Conservation (phyloP, 2,888 invertebrate genomes). For the Theretra japonica region DNA sequence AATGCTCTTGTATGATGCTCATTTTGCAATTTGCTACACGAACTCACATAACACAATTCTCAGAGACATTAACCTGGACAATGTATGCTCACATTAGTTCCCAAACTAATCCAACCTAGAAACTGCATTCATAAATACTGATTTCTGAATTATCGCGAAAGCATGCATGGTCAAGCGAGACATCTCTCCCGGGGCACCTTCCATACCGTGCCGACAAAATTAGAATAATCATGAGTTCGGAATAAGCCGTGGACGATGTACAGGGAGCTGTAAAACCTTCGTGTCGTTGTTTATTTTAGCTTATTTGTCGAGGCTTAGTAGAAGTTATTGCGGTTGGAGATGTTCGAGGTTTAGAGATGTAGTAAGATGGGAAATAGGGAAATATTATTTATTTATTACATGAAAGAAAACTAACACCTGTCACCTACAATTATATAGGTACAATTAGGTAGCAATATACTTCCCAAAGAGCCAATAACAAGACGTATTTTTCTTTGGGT, state of each 20-base stretch:
- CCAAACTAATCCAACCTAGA: not conserved
- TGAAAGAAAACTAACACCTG: no score
- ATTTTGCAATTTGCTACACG: no score
- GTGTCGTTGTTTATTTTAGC: slow-evolving; percentile 38
- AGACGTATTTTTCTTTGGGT: no score
- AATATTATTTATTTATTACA: not conserved
- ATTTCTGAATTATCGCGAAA: not conserved
- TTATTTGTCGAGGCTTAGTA: slow-evolving; percentile 36
- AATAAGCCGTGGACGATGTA: slow-evolving; percentile 5
- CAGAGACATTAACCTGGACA: no score
- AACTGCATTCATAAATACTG: slow-evolving; percentile 14
- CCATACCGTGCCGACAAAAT: not conserved
- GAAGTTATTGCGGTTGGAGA: slow-evolving; percentile 36
- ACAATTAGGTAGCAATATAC: no score
- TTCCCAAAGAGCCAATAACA: no score
- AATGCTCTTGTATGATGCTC: no score
- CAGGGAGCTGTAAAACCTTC: slow-evolving; percentile 29
- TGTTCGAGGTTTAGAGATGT: slow-evolving; percentile 21
- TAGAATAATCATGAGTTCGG: slow-evolving; percentile 21
- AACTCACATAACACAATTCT: no score
- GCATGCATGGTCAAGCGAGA: not conserved
- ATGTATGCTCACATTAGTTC: not conserved
- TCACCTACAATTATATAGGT: no score
- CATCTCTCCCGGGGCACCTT: not conserved
- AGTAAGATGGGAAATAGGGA: not conserved